Evolutionary conservation across 2,113 vertebrate genomes (phyloP), one percentile per base, ranked within the genome.

Genomic region (rat (Rattus norvegicus)): DNA sequence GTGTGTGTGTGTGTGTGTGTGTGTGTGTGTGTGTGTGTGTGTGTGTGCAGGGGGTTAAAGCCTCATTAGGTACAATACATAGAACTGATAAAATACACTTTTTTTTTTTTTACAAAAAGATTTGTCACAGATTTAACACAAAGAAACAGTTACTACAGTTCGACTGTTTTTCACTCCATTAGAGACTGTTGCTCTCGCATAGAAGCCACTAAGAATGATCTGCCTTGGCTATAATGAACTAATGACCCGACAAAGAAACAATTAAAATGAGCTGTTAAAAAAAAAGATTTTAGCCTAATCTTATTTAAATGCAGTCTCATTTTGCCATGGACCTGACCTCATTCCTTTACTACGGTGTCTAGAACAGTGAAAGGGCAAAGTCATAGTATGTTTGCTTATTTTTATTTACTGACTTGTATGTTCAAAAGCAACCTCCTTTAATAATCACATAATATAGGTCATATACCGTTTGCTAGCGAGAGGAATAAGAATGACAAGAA

Each of bases 351-450:
- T 89, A 59, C 24, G 26, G 9, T 52, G 2, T 47, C 43, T 67
- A 26, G 7, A 80, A 77, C 19, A 84, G 22, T 76, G 69, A 7
- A 72, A 94, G 65, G 79, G 59, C 11, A 83, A 87, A 88, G 76
- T 93, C 16, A 0, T 63, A 63, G 69, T 88, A 6, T 19, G 9
- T 36, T 93, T 67, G 56, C 67, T 76, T 88, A 56, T 88, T 76
- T 96, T 79, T 43, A 86, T 80, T 67, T 43, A 83, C 75, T 90
- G 72, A 83, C 20, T 49, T 87, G 16, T 33, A 93, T 69, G 84
- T 90, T 70, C n/a, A n/a, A 67, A 79, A 86, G n/a, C 49, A 70
- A 69, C 2, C 10, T 80, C 59, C 70, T 52, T 49, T 84, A 67
- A 59, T 26, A 72, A 56, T 88, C 54, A 56, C n/a, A 39, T n/a